Percentiles rank a stretch among this genome's conserved stretches.
Evolutionary conservation across 2,888 invertebrate genomes (phyloP).

Genomic region (Sarcophaga rosellei): DNA sequence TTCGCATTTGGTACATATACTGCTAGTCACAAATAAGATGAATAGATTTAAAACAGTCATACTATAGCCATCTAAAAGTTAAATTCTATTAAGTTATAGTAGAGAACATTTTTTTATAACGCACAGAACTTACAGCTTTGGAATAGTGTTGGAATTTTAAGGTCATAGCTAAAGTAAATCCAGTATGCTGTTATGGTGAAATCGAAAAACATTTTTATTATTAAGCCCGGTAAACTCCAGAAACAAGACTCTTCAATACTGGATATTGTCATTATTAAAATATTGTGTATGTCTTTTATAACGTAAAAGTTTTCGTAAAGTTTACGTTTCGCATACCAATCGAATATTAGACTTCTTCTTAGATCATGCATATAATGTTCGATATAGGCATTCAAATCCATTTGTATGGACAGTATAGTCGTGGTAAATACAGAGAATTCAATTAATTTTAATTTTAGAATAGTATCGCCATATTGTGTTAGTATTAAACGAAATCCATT

Average conservation of each 20-base stretch:
- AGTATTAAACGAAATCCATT: constrained; percentile 54
- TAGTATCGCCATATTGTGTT: constrained; percentile 72
- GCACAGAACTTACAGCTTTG: constrained; percentile 52
- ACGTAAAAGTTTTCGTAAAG: constrained; percentile 25
- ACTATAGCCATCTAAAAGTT: constrained; percentile 46
- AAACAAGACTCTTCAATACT: constrained; percentile 72
- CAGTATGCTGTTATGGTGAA: constrained; percentile 73
- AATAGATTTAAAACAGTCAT: constrained; percentile 43
- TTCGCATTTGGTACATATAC: constrained; percentile 73
- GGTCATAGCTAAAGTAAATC: constrained; percentile 69
- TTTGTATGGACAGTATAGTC: constrained; percentile 63
- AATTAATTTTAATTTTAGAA: constrained; percentile 70
- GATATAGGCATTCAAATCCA: constrained; percentile 33
- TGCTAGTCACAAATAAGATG: constrained; percentile 69
- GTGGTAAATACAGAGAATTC: constrained; percentile 72
- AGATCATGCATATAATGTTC: constrained; percentile 18
- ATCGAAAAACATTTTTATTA: constrained; percentile 73
- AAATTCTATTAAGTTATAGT: background rate
- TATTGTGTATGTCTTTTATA: constrained; percentile 72
- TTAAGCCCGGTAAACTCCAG: constrained; percentile 70
- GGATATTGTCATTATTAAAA: constrained; percentile 70
- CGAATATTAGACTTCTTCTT: constrained; percentile 36
- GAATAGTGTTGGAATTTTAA: constrained; percentile 42
- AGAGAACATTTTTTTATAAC: background rate
- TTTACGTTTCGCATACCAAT: constrained; percentile 18